These are phyloP conservation scores for Gouania willdenowi DNA, from an alignment of 2,797 vertebrate genomes.

Conservation along the genomic window DNA sequence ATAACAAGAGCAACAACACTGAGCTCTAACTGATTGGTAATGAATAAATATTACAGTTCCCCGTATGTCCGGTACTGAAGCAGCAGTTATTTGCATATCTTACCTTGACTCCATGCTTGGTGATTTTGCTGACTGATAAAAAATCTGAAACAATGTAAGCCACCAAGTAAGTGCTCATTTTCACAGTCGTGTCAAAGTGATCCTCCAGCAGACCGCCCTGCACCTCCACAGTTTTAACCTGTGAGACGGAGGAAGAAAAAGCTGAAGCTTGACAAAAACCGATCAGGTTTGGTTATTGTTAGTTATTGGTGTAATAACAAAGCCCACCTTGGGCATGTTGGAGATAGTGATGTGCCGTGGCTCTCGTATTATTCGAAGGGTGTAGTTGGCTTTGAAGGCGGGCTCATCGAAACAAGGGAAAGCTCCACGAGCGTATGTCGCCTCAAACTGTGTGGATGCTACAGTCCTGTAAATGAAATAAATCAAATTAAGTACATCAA, in stretches of 20 bases:
- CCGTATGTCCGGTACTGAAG: no score
- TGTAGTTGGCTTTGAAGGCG: conserved; percentile 87
- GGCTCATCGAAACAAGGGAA: conserved; percentile 94
- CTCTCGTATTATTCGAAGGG: conserved; percentile 79
- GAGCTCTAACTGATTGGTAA: no score
- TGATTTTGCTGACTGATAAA: conserved; percentile 84
- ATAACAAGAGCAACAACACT: no score
- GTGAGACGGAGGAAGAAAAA: neutral
- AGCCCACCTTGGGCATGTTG: conserved; percentile 86
- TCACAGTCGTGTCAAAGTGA: conserved; percentile 85
- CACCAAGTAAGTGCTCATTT: conserved; percentile 92
- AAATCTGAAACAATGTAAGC: conserved; percentile 92
- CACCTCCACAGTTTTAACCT: conserved; percentile 80
- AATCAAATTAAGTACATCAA: neutral
- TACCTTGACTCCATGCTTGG: conserved; percentile 83
- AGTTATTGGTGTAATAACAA: neutral
- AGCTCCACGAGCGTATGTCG: conserved; percentile 84
- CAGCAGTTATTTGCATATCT: conserved; percentile 11
- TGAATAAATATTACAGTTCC: no score
- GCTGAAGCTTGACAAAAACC: no score
- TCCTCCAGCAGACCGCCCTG: conserved; percentile 82
- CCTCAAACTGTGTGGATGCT: conserved; percentile 89
- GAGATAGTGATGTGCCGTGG: conserved; percentile 79
- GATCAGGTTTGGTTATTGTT: neutral
- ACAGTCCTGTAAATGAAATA: conserved; percentile 69